phyloP scores from a whole-genome alignment of 2,113 vertebrate species.

The Solea solea region DNA sequence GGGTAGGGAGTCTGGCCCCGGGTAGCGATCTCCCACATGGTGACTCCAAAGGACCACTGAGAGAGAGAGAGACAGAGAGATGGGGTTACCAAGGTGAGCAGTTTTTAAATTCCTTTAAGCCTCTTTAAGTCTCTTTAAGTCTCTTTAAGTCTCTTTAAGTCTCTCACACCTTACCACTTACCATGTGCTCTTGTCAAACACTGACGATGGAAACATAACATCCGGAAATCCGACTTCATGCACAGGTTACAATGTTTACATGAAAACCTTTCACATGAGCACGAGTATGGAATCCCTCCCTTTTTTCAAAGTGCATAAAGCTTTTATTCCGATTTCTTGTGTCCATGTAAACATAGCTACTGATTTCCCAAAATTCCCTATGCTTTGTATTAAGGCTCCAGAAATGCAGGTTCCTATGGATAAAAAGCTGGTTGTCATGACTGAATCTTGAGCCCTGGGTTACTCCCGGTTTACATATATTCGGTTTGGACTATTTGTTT shows the following conservation, averaged over 20 bases:
- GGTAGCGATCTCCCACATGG: constrained; percentile 95
- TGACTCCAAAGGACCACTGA: constrained; percentile 95
- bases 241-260: background rate
- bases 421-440: too few relatives aligned
- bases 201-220: constrained; percentile 1
- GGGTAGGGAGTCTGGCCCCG: constrained; percentile 93
- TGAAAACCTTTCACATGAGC: background rate
- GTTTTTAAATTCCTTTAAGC: constrained; percentile 2
- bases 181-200: constrained; percentile 7
- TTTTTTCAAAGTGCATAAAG: too few relatives aligned
- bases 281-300: too few relatives aligned
- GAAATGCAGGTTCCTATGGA: too few relatives aligned
- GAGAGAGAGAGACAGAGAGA: background rate
- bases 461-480: too few relatives aligned
- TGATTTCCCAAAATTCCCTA: too few relatives aligned
- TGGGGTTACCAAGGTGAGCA: background rate
- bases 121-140: background rate
- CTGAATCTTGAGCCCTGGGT: too few relatives aligned
- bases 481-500: too few relatives aligned
- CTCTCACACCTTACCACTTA: constrained; percentile 14
- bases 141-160: background rate
- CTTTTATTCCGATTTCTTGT: too few relatives aligned
- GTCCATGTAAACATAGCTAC: too few relatives aligned
- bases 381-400: too few relatives aligned
- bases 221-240: constrained; percentile 11